Evolutionary conservation across 2,888 invertebrate genomes (phyloP), one percentile per base, ranked within the genome.

Genomic region (Miltochrista miniata): DNA sequence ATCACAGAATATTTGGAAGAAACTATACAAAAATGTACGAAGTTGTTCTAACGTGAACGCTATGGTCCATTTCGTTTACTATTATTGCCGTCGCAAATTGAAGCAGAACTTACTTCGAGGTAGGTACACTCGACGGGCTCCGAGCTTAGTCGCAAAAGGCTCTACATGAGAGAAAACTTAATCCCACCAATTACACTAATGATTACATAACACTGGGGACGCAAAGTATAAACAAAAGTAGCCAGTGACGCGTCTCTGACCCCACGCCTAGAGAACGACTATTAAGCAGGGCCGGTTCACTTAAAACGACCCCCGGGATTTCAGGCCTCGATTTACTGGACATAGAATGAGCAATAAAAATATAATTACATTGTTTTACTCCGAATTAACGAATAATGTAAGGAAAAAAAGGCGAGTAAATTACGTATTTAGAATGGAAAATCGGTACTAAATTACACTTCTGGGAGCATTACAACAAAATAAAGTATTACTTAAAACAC

Each of bases 331-430:
- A 87, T 88, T 90, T 86, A 86, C 83, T 85, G 82, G 81, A 86
- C 85, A 85, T 83, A 79, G 81, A 87, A 87, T 83, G 83, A 85
- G 81, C 84, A 86, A 85, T 90, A 89, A 87, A 86, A 87, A 87
- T 87, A 87, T 88, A 86, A 89, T 87, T 87, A 87, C 80, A 82
- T 83, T 83, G 85, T 81, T 83, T 81, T 78, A 80, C 76, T 83
- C 74, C 64, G 76, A 73, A 82, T 83, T 79, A 78, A 81, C 79
- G 78, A 79, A 79, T 74, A 81, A 76, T 72, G 67, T 74, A 66
- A 71, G 70, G 70, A 76, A 77, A 74, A n/a, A 70, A 78, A 79
- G 72, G 68, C 70, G 61, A 76, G 74, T 72, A 76, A 76, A 78
- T 74, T 74, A 78, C 73, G 71, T 72, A 76, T 74, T 74, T 71